A percentile compares a stretch with the other conserved stretches of the same genome.
These are phyloP conservation scores for Calliphora vomitoria DNA, from an alignment of 2,888 invertebrate species.

Conservation along the genomic window DNA sequence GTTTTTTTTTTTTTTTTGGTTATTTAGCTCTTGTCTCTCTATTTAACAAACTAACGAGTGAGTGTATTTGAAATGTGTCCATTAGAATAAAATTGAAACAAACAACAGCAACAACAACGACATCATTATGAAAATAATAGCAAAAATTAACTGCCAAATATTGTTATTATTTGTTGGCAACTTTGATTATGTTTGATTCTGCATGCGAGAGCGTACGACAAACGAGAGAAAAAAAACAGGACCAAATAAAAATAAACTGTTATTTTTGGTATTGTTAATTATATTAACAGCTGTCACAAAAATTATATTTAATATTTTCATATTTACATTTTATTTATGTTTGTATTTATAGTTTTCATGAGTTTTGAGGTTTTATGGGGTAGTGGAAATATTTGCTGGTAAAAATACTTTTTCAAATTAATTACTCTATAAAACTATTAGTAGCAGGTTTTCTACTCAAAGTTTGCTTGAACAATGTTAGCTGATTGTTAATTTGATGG, in stretches of 20 bases:
- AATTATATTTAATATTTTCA: background rate
- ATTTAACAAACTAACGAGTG: background rate
- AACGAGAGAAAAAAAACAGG: background rate
- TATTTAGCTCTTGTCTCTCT: too few relatives aligned
- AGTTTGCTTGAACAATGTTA: background rate
- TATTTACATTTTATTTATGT: background rate
- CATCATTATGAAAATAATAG: background rate
- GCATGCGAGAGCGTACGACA: background rate
- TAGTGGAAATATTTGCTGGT: background rate
- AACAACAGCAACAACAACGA: background rate
- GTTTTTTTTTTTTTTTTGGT: too few relatives aligned
- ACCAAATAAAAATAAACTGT: background rate
- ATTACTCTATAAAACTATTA: background rate
- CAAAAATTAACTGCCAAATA: conserved; percentile 29
- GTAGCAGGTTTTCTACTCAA: background rate
- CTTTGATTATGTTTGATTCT: background rate
- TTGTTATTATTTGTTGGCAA: background rate
- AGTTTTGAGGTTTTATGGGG: background rate
- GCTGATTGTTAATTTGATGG: background rate
- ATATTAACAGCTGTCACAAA: conserved; percentile 24
- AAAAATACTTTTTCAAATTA: background rate
- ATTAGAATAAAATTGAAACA: conserved; percentile 2
- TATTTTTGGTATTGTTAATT: background rate
- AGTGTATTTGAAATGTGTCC: conserved; percentile 34
- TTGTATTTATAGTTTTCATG: background rate